These are phyloP conservation scores for Thecophora atra DNA, from an alignment of 2,888 invertebrate species.

Conservation along the genomic window DNA sequence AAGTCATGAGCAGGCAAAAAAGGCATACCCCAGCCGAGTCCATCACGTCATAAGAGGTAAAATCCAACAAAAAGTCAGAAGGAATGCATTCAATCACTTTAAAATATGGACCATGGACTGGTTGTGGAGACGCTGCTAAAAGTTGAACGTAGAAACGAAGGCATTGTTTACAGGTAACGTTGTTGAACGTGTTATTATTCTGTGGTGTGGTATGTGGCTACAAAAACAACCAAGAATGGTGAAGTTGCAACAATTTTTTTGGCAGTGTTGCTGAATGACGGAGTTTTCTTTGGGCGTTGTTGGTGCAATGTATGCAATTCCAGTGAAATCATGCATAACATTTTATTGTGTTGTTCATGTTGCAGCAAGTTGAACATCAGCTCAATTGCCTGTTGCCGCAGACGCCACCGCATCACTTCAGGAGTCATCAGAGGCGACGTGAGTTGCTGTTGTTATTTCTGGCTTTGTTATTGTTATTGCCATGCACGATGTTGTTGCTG, in stretches of 20 bases:
- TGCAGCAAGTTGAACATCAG: constrained; percentile 6
- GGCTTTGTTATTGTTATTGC: constrained; percentile 34
- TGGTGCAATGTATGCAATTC: neutral
- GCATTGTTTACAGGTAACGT: constrained; percentile 10
- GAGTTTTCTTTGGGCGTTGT: neutral
- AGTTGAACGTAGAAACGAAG: neutral
- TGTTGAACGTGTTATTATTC: neutral
- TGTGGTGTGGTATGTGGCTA: neutral
- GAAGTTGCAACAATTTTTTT: neutral
- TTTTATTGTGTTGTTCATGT: constrained; percentile 22
- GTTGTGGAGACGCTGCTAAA: constrained; percentile 2
- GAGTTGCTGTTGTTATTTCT: constrained; percentile 31
- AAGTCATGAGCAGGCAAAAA: neutral
- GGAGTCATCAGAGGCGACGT: constrained; percentile 25
- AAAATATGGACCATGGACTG: constrained; percentile 22
- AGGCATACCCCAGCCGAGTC: no score
- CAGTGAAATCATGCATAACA: constrained; percentile 32
- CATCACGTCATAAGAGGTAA: neutral
- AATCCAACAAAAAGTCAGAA: neutral
- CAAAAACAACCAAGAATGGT: neutral
- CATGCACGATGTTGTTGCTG: constrained; percentile 27
- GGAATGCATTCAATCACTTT: neutral
- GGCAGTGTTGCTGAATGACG: neutral
- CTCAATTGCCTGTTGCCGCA: neutral
- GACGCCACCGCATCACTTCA: constrained; percentile 3